Conservation (phyloP, 92 coral and sea anemone genomes). For the Actinernus sp. region DNA sequence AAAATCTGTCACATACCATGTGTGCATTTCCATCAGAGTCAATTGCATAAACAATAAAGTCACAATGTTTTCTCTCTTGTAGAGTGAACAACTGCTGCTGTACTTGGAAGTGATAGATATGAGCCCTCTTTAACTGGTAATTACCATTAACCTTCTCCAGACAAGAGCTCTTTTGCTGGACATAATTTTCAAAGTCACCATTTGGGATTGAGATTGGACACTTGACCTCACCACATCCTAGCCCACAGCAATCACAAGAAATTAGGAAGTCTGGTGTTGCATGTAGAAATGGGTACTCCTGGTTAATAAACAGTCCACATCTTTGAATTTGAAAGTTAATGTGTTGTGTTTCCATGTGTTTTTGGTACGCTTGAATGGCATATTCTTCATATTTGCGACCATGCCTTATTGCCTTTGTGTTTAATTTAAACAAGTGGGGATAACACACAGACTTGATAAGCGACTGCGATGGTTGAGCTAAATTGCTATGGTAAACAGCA, state of each 20-base stretch:
- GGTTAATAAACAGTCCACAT: constrained; percentile 58
- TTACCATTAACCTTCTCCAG: constrained; percentile 30
- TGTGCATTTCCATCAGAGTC: constrained; percentile 6
- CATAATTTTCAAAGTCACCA: constrained; percentile 7
- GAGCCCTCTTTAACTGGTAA: constrained; percentile 22
- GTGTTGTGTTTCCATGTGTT: too few relatives aligned
- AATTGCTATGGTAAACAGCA: constrained; percentile 35
- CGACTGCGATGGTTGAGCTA: constrained; percentile 52
- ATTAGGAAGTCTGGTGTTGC: constrained; percentile 49
- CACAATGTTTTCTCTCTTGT: constrained; percentile 42
- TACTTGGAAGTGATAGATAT: constrained; percentile 39
- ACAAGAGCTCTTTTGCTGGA: constrained; percentile 13
- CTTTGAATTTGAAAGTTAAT: constrained; percentile 33
- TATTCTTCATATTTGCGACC: too few relatives aligned
- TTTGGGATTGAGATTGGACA: neutral
- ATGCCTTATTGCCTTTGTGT: constrained; percentile 41
- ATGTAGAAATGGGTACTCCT: too few relatives aligned
- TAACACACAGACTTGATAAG: constrained; percentile 54
- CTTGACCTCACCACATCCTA: constrained; percentile 48
- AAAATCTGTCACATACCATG: constrained; percentile 41
- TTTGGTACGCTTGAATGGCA: too few relatives aligned
- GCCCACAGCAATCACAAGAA: constrained; percentile 47
- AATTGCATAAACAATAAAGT: constrained; percentile 66
- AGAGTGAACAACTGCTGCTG: constrained; percentile 65
- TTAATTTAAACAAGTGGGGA: constrained; percentile 39